Percentiles rank a stretch among this genome's conserved stretches.
Evolutionary conservation across 1,140 invertebrate genomes (phyloP).

Genomic region (Drosophila rufa): DNA sequence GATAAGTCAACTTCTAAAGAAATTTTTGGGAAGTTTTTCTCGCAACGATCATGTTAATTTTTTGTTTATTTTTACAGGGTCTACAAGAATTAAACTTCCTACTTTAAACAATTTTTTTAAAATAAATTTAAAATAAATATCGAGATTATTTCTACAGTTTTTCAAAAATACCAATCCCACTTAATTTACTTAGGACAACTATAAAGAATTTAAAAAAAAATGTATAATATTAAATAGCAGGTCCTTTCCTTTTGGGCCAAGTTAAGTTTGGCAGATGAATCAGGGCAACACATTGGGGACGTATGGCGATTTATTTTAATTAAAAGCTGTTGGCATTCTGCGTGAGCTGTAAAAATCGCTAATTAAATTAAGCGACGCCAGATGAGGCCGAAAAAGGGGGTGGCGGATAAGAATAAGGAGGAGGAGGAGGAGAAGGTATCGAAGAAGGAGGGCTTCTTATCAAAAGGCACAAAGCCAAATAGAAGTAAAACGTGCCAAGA

Average conservation of each 20-base stretch:
- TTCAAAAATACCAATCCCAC: too few relatives aligned
- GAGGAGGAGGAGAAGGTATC: background rate
- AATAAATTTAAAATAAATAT: too few relatives aligned
- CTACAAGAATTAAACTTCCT: too few relatives aligned
- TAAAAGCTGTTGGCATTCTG: conserved; percentile 75
- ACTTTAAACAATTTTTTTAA: too few relatives aligned
- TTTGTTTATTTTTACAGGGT: background rate
- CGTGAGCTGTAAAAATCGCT: conserved; percentile 67
- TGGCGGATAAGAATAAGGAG: background rate
- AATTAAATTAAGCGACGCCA: conserved; percentile 68
- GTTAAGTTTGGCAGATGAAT: conserved; percentile 26
- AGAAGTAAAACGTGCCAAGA: conserved; percentile 44
- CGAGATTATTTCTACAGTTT: too few relatives aligned
- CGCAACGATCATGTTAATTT: background rate
- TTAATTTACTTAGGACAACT: background rate
- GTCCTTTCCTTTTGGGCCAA: conserved; percentile 26
- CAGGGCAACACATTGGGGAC: conserved; percentile 48
- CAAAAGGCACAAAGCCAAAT: conserved; percentile 69
- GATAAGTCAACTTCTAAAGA: background rate
- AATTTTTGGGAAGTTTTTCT: background rate
- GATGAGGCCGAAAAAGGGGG: conserved; percentile 11
- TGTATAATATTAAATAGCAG: background rate
- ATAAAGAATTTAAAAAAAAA: background rate
- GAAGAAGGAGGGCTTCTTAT: conserved; percentile 52
- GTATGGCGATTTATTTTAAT: conserved; percentile 75